A percentile compares a stretch with the other conserved stretches of the same genome.
These are phyloP conservation scores for Nemotelus pantherinus DNA, from an alignment of 2,888 invertebrate genomes.

Conservation along the genomic window DNA sequence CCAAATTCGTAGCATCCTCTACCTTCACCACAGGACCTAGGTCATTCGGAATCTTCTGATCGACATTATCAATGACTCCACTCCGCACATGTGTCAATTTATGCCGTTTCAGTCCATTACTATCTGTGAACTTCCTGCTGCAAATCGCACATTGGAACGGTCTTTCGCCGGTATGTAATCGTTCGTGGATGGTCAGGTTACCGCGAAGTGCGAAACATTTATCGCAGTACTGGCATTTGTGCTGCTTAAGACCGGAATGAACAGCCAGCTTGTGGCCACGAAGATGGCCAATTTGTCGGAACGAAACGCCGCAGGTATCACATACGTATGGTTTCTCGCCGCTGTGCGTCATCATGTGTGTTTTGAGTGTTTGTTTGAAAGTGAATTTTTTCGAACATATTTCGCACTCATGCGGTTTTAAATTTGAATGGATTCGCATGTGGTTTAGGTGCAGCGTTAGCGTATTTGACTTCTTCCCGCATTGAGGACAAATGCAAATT, in stretches of 20 bases:
- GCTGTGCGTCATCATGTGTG: constrained; percentile 50
- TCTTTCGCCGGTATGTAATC: constrained; percentile 53
- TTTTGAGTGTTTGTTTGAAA: constrained; percentile 49
- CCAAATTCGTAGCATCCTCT: not conserved
- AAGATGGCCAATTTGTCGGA: constrained; percentile 51
- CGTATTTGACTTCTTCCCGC: constrained; percentile 48
- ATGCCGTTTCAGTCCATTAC: constrained; percentile 53
- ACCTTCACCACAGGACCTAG: not conserved
- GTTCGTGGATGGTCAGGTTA: constrained; percentile 51
- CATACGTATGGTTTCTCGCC: constrained; percentile 52
- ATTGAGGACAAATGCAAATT: constrained; percentile 46
- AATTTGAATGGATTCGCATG: constrained; percentile 50
- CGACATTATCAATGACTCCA: constrained; percentile 1
- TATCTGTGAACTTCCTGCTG: constrained; percentile 52
- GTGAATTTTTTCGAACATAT: constrained; percentile 49
- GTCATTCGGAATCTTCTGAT: not conserved
- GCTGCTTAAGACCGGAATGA: constrained; percentile 50
- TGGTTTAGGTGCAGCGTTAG: constrained; percentile 47
- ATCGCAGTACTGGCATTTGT: constrained; percentile 49
- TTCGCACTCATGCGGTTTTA: constrained; percentile 51
- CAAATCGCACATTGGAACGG: constrained; percentile 53
- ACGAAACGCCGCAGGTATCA: constrained; percentile 47
- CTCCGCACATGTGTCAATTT: constrained; percentile 50
- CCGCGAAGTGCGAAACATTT: constrained; percentile 50
- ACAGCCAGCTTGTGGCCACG: constrained; percentile 50